Evolutionary conservation across 2,888 invertebrate genomes (phyloP).

Genomic region (Leucoptera coffeella): DNA sequence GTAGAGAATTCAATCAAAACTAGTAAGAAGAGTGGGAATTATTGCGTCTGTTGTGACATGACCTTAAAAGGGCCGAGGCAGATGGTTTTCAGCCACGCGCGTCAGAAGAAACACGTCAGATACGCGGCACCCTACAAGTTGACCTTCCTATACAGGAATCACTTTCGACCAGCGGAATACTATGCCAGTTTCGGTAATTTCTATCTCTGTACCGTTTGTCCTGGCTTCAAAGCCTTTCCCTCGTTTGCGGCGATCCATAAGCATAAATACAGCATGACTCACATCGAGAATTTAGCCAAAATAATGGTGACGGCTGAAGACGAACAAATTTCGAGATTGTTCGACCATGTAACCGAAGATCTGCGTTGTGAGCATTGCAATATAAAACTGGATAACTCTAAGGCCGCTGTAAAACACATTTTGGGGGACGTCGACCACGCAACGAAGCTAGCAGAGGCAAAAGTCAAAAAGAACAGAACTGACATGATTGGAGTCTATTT

Average conservation of each 20-base stretch:
- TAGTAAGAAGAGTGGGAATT: slow-evolving; percentile 34
- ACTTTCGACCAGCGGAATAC: slow-evolving; percentile 34
- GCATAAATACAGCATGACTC: slow-evolving; percentile 28
- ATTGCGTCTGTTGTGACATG: slow-evolving; percentile 39
- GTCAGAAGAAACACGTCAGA: slow-evolving; percentile 40
- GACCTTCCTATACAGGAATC: slow-evolving; percentile 26
- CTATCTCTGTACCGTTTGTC: slow-evolving; percentile 33
- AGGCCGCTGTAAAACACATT: slow-evolving; percentile 20
- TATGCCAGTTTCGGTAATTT: slow-evolving; percentile 42
- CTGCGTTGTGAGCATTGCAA: slow-evolving; percentile 21
- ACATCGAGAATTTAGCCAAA: slow-evolving; percentile 26
- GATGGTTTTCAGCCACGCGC: slow-evolving; percentile 39
- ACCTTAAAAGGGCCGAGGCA: slow-evolving; percentile 38
- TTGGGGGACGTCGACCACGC: slow-evolving; percentile 26
- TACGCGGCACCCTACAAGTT: slow-evolving; percentile 39
- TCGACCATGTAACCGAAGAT: slow-evolving; percentile 17
- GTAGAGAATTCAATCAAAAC: slow-evolving; percentile 42
- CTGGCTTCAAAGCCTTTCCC: slow-evolving; percentile 24
- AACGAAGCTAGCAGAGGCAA: slow-evolving; percentile 16
- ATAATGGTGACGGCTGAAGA: slow-evolving; percentile 17
- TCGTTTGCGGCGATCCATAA: slow-evolving; percentile 36
- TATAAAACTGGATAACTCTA: slow-evolving; percentile 14
- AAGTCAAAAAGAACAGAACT: slow-evolving; percentile 17
- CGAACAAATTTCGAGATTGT: too few relatives aligned
- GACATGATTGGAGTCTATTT: slow-evolving; percentile 40